Evolutionary conservation across 2,113 vertebrate genomes (phyloP), one percentile per base, ranked within the genome.

Genomic region (pig (Sus scrofa)): DNA sequence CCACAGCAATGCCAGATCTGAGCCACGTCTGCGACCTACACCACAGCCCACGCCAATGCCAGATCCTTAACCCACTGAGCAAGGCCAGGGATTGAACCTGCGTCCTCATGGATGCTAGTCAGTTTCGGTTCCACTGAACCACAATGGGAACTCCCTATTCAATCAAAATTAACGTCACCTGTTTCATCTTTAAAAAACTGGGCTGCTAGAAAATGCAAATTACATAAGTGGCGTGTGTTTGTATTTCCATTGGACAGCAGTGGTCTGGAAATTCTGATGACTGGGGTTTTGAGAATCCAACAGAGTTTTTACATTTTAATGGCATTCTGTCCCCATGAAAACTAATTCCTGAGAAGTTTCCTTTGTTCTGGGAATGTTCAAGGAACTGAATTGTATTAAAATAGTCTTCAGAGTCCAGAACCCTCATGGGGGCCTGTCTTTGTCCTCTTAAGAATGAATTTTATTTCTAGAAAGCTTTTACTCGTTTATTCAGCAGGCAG

Each of bases 301-400:
- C 44, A 86, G 19, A 75, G 14, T 32, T 85, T 86, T 95, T 70
- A 82, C 37, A 70, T 89, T 70, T 92, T 52, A 89, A 27, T 65
- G 78, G 79, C n/a, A 19, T 75, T 16, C 26, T 16, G 2, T 39
- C 79, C 39, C 30, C 4, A 0, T 70, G 26, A 70, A 56, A 34
- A 58, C 19, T 74, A 82, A 86, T 78, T 86, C 60, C 89, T 78
- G 63, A 87, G 68, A 94, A 60, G 20, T 86, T 95, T 95, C 54
- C 14, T 24, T 94, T 84, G 19, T 82, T 92, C 26, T 52, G 75
- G 18, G 90, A 89, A 78, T 77, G 50, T 89, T 71, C 65, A 89
- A 70, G 54, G 32, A 71, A 82, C 52, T 14, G 65, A 88, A 88
- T 16, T 82, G 7, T 77, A 32, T 68, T 78, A 30, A 32, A 90